Evolutionary conservation across 1,140 invertebrate genomes (phyloP).

Genomic region (Pseudomyrmex sp.): DNA sequence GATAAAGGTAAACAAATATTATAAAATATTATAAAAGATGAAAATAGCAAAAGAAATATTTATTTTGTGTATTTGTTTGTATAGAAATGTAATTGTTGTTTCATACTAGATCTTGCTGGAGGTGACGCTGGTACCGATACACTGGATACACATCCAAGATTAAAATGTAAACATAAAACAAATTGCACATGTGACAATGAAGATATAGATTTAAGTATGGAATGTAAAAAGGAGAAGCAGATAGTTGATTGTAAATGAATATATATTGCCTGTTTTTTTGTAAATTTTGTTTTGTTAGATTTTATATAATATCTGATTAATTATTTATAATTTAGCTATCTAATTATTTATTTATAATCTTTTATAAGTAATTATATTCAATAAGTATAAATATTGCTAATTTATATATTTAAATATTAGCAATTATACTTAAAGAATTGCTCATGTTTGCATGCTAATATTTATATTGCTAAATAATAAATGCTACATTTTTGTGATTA

Average conservation of each 20-base stretch:
- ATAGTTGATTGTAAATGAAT: background rate
- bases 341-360: too few species aligned
- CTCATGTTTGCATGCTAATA: too few species aligned
- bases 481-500: too few species aligned
- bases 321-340: too few species aligned
- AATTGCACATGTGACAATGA: conserved; percentile 24
- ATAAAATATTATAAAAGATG: background rate
- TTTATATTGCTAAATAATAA: too few species aligned
- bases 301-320: too few species aligned
- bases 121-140: conserved; percentile 7
- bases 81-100: conserved; percentile 24
- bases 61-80: background rate
- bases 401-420: too few species aligned
- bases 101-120: conserved; percentile 23
- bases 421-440: too few species aligned
- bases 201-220: background rate
- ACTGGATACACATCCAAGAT: background rate
- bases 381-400: too few species aligned
- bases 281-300: too few species aligned
- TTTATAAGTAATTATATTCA: too few species aligned
- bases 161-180: background rate
- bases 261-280: too few species aligned
- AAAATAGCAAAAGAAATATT: background rate
- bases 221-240: background rate
- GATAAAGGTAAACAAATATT: conserved; percentile 16